phyloP scores from a whole-genome alignment of 2,113 vertebrate species.

The Leptobrachium leishanense region DNA sequence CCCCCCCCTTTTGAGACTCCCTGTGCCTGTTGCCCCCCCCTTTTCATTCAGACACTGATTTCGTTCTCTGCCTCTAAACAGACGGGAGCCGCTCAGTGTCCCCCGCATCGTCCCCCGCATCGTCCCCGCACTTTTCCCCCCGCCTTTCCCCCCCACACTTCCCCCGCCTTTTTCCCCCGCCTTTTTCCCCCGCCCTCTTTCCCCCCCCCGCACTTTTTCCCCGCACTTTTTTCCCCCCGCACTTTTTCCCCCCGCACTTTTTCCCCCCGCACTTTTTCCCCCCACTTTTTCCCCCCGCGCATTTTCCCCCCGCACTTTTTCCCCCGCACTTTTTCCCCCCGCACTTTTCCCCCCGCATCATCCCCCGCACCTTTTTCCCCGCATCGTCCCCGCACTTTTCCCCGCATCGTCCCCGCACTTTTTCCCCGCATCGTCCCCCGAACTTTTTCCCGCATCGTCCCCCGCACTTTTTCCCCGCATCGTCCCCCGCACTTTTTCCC shows the following conservation, averaged over 20 bases:
- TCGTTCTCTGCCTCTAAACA: too few relatives aligned
- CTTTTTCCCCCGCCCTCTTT: neutral
- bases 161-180: neutral
- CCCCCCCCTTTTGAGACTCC: too few relatives aligned
- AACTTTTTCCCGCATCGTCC: neutral
- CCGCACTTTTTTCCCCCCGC: neutral
- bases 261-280: neutral
- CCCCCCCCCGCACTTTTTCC: too few relatives aligned
- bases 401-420: neutral
- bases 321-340: neutral
- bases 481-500: neutral
- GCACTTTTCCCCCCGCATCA: neutral
- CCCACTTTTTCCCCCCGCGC: neutral
- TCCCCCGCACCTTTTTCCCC: neutral
- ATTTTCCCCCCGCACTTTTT: neutral
- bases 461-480: fast-evolving
- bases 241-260: too few relatives aligned
- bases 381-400: neutral
- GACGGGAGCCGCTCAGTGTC: neutral
- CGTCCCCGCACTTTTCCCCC: too few relatives aligned
- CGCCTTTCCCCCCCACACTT: neutral
- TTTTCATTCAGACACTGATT: too few relatives aligned
- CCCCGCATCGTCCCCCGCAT: fast-evolving
- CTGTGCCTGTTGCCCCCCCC: neutral
- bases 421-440: neutral